Evolutionary conservation across 2,797 vertebrate genomes (phyloP), one percentile per base, ranked within the genome.

Genomic region (Esox lucius): DNA sequence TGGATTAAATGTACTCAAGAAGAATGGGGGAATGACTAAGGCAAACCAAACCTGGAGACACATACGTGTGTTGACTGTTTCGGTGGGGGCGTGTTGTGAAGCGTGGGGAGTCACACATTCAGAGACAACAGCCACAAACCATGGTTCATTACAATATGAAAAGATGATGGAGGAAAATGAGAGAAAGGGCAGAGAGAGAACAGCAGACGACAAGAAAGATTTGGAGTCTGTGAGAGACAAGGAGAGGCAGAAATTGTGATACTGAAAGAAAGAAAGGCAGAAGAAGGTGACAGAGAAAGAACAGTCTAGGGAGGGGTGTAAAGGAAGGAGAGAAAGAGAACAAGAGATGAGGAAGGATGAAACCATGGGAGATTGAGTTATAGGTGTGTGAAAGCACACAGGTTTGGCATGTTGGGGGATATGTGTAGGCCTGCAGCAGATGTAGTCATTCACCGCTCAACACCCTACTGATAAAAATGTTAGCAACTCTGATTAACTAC

Each of bases 341-440:
- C 5, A 56, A n/a, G 39, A 66, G 9, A 71, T 19, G 19, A 26
- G 22, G 61, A 65, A 28, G 53, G 24, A 31, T 62, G 26, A 31
- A 33, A 56, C 19, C 16, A 33, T 59, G 70, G 49, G 22, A 74
- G 65, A 24, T 13, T 28, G 70, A 75, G 31, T 70, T 24, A 64
- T 35, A 73, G 72, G 46, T 65, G 71, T 65, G 65, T 35, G 33
- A n/a, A 67, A 22, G 33, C 13, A 28, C 26, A 64, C 62, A 15
- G 22, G 7, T 33, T 68, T 33, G 35, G 66, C 39, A 19, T 68
- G 66, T 68, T 16, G 33, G 35, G 17, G 35, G 19, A 35, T 4
- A 35, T n/a, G 66, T 39, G 42, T 46, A 13, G 31, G 26, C 13
- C 24, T 33, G 16, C 24, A 64, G 61, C 15, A 64, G 61, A 24